These are phyloP conservation scores for Drosophila insularis DNA, from an alignment of 1,140 invertebrate species.

Conservation along the genomic window DNA sequence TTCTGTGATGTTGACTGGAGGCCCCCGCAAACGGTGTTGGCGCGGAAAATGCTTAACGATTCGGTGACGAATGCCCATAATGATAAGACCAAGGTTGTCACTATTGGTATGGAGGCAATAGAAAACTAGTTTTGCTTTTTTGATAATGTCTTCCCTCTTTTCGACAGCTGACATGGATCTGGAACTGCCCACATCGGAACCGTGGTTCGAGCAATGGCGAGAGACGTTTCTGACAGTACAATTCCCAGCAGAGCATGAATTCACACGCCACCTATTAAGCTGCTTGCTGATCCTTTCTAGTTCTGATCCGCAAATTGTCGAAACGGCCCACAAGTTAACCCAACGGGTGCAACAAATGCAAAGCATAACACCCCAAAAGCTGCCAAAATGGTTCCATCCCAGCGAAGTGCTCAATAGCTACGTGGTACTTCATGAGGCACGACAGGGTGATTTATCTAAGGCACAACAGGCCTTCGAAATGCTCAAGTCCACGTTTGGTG, in stretches of 20 bases:
- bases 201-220: constrained; percentile 99
- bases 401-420: constrained; percentile 93
- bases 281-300: constrained; percentile 95
- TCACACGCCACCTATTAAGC: constrained; percentile 95
- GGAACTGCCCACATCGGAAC: constrained; percentile 89
- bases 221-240: constrained; percentile 95
- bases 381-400: constrained; percentile 95
- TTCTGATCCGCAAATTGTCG: constrained; percentile 90
- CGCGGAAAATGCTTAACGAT: constrained; percentile 93
- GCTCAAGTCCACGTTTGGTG: constrained; percentile 93
- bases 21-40: constrained; percentile 91
- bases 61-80: constrained; percentile 89
- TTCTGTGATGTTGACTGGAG: constrained; percentile 91
- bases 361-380: constrained; percentile 88
- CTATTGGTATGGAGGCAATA: constrained; percentile 78
- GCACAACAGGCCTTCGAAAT: constrained; percentile 91
- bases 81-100: constrained; percentile 85
- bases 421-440: constrained; percentile 92
- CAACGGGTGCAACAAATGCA: constrained; percentile 91
- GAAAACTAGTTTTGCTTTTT: neutral
- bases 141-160: neutral
- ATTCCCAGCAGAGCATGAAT: constrained; percentile 97
- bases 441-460: constrained; percentile 75
- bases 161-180: constrained; percentile 82
- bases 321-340: constrained; percentile 89